These are phyloP conservation scores for Rhizoglyphus robini DNA, from an alignment of 1,140 invertebrate genomes.

Conservation along the genomic window DNA sequence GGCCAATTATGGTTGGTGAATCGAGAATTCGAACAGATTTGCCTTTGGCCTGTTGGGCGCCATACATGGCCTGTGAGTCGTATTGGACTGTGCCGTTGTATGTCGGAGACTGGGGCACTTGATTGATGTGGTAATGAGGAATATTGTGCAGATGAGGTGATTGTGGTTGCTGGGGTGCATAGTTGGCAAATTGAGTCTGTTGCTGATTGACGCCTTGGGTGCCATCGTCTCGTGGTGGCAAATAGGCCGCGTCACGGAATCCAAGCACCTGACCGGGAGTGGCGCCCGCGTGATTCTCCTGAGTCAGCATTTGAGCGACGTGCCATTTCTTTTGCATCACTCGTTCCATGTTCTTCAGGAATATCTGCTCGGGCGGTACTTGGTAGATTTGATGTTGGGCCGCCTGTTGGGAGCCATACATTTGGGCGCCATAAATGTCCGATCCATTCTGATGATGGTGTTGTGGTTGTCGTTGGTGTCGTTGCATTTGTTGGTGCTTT, in stretches of 20 bases:
- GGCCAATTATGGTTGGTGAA: conserved; percentile 5
- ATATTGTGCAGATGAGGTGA: conserved; percentile 15
- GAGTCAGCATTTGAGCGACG: conserved; percentile 68
- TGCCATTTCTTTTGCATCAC: conserved; percentile 90
- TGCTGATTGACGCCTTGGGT: neutral
- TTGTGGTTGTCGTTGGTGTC: conserved; percentile 5
- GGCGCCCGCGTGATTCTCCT: conserved; percentile 33
- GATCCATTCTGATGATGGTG: conserved; percentile 6
- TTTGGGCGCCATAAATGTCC: neutral
- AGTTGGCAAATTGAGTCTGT: neutral
- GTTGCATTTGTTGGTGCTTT: conserved; percentile 14
- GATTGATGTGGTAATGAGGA: neutral
- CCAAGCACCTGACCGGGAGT: conserved; percentile 79
- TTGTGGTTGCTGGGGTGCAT: conserved; percentile 4
- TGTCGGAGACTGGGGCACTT: neutral
- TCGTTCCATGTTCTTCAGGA: conserved; percentile 68
- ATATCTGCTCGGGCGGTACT: conserved; percentile 58
- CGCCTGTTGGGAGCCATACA: conserved; percentile 27
- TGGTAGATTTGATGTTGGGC: conserved; percentile 36
- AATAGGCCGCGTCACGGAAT: conserved; percentile 43
- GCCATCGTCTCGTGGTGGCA: conserved; percentile 20
- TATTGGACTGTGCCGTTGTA: neutral
- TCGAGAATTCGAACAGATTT: conserved; percentile 15
- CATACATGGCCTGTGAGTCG: conserved; percentile 24
- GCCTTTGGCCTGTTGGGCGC: conserved; percentile 47